Evolutionary conservation across 2,888 invertebrate species (phyloP).

Genomic region (Altica lythri): DNA sequence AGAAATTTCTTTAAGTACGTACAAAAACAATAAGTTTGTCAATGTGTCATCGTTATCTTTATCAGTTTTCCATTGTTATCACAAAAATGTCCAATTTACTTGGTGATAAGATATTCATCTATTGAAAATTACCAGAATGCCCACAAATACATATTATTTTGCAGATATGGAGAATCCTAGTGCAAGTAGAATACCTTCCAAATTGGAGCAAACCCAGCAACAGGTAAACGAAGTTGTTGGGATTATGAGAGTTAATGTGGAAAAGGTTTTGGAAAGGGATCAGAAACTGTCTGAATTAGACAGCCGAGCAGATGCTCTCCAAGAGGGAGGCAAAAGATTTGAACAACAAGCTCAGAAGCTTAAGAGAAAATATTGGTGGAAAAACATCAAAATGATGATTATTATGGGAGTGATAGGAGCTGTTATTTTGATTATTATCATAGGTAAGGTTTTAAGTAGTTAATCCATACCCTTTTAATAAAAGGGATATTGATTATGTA

Average conservation of each 20-base stretch:
- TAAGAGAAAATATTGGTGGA: slow-evolving; percentile 97
- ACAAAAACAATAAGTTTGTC: not conserved
- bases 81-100: slow-evolving; percentile 2
- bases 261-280: slow-evolving; percentile 94
- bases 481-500: no score
- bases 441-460: slow-evolving; percentile 77
- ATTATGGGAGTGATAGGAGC: slow-evolving; percentile 85
- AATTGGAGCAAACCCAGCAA: slow-evolving; percentile 55
- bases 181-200: slow-evolving; percentile 41
- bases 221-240: slow-evolving; percentile 75
- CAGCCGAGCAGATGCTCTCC: slow-evolving; percentile 92
- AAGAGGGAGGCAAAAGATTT: slow-evolving; percentile 94
- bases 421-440: slow-evolving; percentile 82
- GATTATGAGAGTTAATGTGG: slow-evolving; percentile 95
- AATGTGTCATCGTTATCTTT: slow-evolving; percentile 23
- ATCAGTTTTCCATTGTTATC: slow-evolving; percentile 12
- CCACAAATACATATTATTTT: slow-evolving; percentile 33
- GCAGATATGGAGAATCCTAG: slow-evolving; percentile 45
- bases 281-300: slow-evolving; percentile 93
- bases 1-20: slow-evolving; percentile 2
- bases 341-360: slow-evolving; percentile 96
- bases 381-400: slow-evolving; percentile 96
- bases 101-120: slow-evolving; percentile 9
- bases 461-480: no score
- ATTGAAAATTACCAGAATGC: slow-evolving; percentile 23